These are phyloP conservation scores for Sycon ciliatum DNA, from an alignment of 37 sponge, comb jelly and placozoan species.

Conservation along the genomic window DNA sequence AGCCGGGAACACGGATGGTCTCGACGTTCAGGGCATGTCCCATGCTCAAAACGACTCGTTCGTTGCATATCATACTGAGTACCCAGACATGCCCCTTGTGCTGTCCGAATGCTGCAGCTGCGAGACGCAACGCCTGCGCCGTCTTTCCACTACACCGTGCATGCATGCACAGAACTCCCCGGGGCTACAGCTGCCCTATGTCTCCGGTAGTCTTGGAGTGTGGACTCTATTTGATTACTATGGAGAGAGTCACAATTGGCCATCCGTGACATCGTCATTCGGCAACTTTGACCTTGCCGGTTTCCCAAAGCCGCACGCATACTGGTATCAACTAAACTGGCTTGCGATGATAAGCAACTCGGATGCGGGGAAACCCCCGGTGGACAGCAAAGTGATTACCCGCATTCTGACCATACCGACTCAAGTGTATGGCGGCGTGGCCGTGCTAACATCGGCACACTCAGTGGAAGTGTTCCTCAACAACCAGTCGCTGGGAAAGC, in stretches of 20 bases:
- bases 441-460: too few relatives aligned
- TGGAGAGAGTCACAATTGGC: constrained; percentile 45
- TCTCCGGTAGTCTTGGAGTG: constrained; percentile 50
- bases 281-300: constrained; percentile 52
- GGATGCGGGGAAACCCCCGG: too few relatives aligned
- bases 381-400: too few relatives aligned
- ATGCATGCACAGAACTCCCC: constrained; percentile 26
- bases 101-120: constrained; percentile 24
- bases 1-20: constrained; percentile 5
- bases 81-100: constrained; percentile 34
- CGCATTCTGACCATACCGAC: too few relatives aligned
- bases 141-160: constrained; percentile 39
- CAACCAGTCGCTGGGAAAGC: too few relatives aligned
- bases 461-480: too few relatives aligned
- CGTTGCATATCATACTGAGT: constrained; percentile 31
- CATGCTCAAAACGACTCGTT: constrained; percentile 20
- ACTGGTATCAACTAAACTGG: constrained; percentile 42
- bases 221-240: constrained; percentile 53
- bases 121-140: constrained; percentile 15
- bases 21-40: constrained; percentile 52
- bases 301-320: constrained; percentile 47
- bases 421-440: too few relatives aligned
- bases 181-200: constrained; percentile 32
- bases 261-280: constrained; percentile 39
- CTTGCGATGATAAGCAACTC: too few relatives aligned